Evolutionary conservation across 2,797 vertebrate genomes (phyloP), one percentile per base, ranked within the genome.

Genomic region (Micropoecilia bifurca): DNA sequence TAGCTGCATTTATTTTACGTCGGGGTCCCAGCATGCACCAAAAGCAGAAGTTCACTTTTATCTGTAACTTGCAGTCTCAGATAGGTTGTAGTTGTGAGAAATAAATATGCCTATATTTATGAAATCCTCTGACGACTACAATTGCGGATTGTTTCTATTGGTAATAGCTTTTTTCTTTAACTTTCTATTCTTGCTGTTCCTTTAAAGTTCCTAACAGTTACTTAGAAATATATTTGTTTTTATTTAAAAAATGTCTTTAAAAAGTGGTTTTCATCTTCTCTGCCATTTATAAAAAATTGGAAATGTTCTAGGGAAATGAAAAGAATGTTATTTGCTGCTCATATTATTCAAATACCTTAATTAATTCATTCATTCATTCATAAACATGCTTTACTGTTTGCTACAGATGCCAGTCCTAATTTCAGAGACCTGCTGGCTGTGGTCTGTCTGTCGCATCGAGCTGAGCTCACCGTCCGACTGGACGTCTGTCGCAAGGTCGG

Each of bases 401-500:
- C 33, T 46, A 72, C 91, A 98, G 98, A 99, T 80, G 6, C 90
- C 30, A 93, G 85, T 55, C 97, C 96, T 22, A 99, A 95, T 90
- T 97, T 98, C 93, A 96, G 96, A 90, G 98, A 99, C 85, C 95
- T 99, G 57, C 91, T 99, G 91, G 96, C 98, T 0, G 96, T 99
- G 86, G 96, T 97, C n/a, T 97, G 96, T 87, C 92, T 99, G 84
- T 98, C 98, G 71, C 97, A 99, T 79, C 96, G 96, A 41, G 97
- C 98, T 0, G 97, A 98, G 63, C 96, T 99, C 81, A 87, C 95
- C 0, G 89, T 98, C 72, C 96, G 98, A n/a, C 94, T 99, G 4
- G 97, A 98, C n/a, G 92, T 99, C 87, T 99, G 98, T 92, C 97
- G 98, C 55, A 98, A 99, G 97, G 99, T 99, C 77, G 92, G 94